phyloP scores from a whole-genome alignment of 2,888 invertebrate genomes.

The Eutolmus rufibarbis region DNA sequence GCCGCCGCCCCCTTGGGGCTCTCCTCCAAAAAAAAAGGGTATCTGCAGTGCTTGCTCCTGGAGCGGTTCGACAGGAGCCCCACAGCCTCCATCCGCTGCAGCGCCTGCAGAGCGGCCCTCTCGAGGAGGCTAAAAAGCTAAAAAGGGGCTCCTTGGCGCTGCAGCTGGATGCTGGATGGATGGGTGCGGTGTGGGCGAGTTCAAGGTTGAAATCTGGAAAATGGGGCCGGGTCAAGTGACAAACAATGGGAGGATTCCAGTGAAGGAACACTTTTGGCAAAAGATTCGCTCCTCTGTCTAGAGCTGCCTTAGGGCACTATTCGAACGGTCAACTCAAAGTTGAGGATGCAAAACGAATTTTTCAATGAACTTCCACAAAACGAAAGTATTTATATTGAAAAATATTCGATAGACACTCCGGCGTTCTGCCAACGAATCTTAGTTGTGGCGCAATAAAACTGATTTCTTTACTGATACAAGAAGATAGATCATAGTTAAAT shows the following conservation, averaged over 20 bases:
- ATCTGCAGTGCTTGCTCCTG: background rate
- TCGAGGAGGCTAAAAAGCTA: background rate
- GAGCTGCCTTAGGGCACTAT: background rate
- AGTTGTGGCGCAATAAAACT: too few species aligned
- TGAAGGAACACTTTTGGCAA: background rate
- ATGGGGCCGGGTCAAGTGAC: background rate
- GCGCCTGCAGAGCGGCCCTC: background rate
- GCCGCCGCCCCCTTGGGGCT: background rate
- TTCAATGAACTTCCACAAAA: background rate
- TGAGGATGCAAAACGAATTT: too few species aligned
- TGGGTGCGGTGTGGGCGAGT: background rate
- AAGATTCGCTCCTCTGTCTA: background rate
- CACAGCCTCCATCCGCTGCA: background rate
- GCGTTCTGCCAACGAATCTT: too few species aligned
- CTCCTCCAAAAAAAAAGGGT: background rate
- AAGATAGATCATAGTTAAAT: too few species aligned
- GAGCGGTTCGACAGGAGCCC: background rate
- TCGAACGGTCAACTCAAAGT: too few species aligned
- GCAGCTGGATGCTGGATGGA: background rate
- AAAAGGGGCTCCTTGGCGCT: background rate
- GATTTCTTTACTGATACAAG: too few species aligned
- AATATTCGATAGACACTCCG: too few species aligned
- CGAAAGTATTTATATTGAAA: background rate
- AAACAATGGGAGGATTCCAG: background rate
- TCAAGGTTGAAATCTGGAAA: background rate